Conservation (phyloP, 1,140 invertebrate species). For the Hycleus cichorii region DNA sequence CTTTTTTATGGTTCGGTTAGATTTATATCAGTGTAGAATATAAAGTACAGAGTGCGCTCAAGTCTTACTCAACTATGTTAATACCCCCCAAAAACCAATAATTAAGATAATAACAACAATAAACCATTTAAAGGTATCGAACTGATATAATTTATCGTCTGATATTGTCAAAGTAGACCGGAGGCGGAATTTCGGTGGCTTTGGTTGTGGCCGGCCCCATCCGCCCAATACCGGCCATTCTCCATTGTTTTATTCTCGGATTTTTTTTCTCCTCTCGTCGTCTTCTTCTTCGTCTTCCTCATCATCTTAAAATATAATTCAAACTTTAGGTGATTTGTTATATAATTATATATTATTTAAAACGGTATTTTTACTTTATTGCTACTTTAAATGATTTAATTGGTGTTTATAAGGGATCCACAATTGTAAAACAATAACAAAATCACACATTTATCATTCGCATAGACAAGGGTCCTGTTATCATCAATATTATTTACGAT, state of each 20-base stretch:
- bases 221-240: background rate
- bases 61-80: too few relatives aligned
- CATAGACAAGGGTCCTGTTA: constrained; percentile 4
- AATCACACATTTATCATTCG: constrained; percentile 9
- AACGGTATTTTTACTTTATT: constrained; percentile 9
- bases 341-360: constrained; percentile 9
- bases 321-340: constrained; percentile 3
- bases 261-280: too few relatives aligned
- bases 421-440: constrained; percentile 1
- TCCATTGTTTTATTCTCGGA: too few relatives aligned
- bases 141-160: constrained; percentile 10
- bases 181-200: constrained; percentile 1
- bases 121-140: background rate
- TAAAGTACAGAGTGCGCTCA: too few relatives aligned
- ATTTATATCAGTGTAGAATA: too few relatives aligned
- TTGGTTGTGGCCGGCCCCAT: background rate
- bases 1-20: too few relatives aligned
- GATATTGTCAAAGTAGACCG: constrained; percentile 14
- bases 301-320: too few relatives aligned
- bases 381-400: constrained; percentile 5
- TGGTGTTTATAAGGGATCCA: constrained; percentile 3
- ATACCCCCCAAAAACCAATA: constrained; percentile 8
- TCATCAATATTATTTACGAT: constrained; percentile 1
- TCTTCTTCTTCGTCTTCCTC: too few relatives aligned
- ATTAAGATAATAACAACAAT: constrained; percentile 19